Percentiles rank a stretch among this genome's conserved stretches.
Conservation (phyloP, 2,797 vertebrate species). For the Synanceia verrucosa region DNA sequence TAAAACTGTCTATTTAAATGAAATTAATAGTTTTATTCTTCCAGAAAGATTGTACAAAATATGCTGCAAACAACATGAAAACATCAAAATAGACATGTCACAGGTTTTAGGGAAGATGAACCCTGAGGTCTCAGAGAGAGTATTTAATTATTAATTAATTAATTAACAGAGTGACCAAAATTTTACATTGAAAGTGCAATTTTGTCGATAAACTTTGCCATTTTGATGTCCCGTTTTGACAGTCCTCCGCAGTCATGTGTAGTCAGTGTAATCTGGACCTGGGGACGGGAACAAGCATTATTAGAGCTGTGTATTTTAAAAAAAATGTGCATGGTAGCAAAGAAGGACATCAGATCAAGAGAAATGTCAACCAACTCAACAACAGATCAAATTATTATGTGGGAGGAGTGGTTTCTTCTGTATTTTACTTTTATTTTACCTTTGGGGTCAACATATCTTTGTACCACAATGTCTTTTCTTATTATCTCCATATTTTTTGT, state of each 20-base stretch:
- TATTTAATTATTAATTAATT: background rate
- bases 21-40: slow-evolving; percentile 43
- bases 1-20: background rate
- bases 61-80: background rate
- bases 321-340: too few species aligned
- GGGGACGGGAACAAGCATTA: too few species aligned
- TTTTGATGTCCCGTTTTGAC: slow-evolving; percentile 90
- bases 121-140: background rate
- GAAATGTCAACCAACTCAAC: too few species aligned
- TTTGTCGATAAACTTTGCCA: slow-evolving; percentile 96
- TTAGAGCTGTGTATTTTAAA: too few species aligned
- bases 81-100: background rate
- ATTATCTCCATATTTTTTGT: too few species aligned
- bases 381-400: too few species aligned
- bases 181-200: slow-evolving; percentile 75
- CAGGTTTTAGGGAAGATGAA: slow-evolving; percentile 4
- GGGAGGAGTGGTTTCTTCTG: too few species aligned
- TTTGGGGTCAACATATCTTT: too few species aligned
- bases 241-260: slow-evolving; percentile 92
- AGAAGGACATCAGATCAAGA: too few species aligned
- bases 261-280: slow-evolving; percentile 95
- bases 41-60: slow-evolving; percentile 15
- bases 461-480: too few species aligned
- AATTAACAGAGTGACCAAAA: background rate
- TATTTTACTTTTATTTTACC: too few species aligned